These are phyloP conservation scores for Eumerus sabulonum DNA, from an alignment of 2,888 invertebrate genomes.

Conservation along the genomic window DNA sequence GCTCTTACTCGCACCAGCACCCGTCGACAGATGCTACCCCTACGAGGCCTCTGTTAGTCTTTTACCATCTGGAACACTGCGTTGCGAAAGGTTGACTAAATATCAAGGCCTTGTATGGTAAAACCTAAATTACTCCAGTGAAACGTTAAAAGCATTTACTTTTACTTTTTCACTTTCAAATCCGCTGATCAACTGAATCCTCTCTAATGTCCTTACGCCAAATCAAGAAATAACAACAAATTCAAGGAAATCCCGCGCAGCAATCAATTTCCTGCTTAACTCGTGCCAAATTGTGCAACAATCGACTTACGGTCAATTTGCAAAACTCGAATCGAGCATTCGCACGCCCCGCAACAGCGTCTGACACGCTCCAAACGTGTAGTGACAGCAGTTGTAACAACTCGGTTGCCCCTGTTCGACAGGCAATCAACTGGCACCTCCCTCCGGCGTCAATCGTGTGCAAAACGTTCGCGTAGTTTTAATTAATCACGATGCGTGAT, in stretches of 20 bases:
- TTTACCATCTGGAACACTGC: no score
- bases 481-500: constrained; percentile 67
- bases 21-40: no score
- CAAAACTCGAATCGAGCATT: constrained; percentile 1
- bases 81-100: no score
- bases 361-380: constrained; percentile 51
- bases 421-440: constrained; percentile 3
- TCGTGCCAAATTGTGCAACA: constrained; percentile 49
- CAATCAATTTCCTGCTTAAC: constrained; percentile 44
- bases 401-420: constrained; percentile 43
- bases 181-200: not conserved
- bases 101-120: no score
- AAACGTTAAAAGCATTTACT: no score
- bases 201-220: no score
- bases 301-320: not conserved
- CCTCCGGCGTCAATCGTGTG: constrained; percentile 4
- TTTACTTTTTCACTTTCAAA: constrained; percentile 25
- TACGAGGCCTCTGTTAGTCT: no score
- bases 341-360: constrained; percentile 29
- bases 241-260: constrained; percentile 22
- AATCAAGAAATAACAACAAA: not conserved
- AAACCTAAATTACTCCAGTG: no score
- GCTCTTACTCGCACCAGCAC: no score
- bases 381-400: constrained; percentile 51
- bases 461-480: constrained; percentile 32